These are phyloP conservation scores for Lepus townsendii DNA, from an alignment of 2,797 vertebrate genomes.

Conservation along the genomic window DNA sequence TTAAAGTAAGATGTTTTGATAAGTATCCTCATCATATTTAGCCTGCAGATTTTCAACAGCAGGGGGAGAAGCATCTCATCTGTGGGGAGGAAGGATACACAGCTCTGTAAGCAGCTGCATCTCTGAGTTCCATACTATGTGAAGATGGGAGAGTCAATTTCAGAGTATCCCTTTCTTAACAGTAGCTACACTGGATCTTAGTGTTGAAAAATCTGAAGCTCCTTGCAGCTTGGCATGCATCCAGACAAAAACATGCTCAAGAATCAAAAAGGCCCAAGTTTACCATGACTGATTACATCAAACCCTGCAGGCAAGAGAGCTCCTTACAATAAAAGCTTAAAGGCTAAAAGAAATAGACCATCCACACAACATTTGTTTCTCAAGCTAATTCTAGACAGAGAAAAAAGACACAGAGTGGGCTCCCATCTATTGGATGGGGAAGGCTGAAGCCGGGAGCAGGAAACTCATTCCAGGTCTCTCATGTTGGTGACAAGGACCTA, in stretches of 20 bases:
- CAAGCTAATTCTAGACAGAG: not conserved
- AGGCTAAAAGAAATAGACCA: not conserved
- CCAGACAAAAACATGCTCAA: not conserved
- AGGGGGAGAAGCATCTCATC: not conserved
- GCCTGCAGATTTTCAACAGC: not conserved
- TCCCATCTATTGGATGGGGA: no score
- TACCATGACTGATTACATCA: not conserved
- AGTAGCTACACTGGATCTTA: not conserved
- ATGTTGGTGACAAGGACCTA: no score
- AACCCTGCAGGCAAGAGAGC: not conserved
- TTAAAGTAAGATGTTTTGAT: not conserved
- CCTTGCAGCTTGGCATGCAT: not conserved
- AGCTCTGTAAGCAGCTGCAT: not conserved
- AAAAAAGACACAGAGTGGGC: no score
- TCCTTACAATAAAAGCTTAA: slow-evolving; percentile 14
- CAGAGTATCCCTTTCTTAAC: not conserved
- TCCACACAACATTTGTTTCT: not conserved
- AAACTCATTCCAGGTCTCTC: no score
- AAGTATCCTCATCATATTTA: not conserved
- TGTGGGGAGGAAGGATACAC: not conserved
- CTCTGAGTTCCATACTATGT: not conserved
- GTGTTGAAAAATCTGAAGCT: not conserved
- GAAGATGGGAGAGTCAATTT: not conserved
- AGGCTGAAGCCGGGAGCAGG: no score
- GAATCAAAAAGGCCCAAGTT: not conserved